Evolutionary conservation across 2,113 vertebrate species (phyloP).

Genomic region (Thamnophis sirtalis): DNA sequence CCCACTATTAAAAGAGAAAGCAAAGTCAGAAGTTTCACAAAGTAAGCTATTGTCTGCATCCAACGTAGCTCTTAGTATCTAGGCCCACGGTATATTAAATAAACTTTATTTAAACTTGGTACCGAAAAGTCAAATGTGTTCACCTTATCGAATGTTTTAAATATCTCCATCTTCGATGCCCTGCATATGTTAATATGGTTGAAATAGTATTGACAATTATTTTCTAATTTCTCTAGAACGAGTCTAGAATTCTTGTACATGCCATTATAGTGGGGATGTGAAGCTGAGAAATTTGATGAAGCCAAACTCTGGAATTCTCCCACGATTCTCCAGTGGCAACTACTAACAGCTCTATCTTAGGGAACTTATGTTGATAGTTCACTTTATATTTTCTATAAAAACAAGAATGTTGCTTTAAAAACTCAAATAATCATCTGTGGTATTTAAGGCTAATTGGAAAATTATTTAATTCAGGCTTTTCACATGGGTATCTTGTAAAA

Average conservation of each 20-base stretch:
- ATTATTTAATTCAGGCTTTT: not conserved
- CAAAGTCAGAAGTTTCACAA: not conserved
- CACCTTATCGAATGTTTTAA: not conserved
- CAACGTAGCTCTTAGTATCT: not conserved
- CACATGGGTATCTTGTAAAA: conserved; percentile 25
- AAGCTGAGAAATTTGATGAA: conserved; percentile 27
- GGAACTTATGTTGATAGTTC: not conserved
- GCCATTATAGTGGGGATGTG: not conserved
- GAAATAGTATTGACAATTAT: not conserved
- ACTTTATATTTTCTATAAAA: not conserved
- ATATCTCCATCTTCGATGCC: too few species aligned
- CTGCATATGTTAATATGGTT: not conserved
- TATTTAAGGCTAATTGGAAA: not conserved
- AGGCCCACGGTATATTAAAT: not conserved
- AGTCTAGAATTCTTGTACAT: not conserved
- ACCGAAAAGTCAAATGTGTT: not conserved
- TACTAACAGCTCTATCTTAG: not conserved
- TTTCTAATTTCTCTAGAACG: not conserved
- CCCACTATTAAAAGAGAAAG: not conserved
- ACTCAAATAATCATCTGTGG: not conserved
- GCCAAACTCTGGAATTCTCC: not conserved
- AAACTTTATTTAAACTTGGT: not conserved
- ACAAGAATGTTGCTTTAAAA: not conserved
- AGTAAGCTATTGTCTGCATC: not conserved
- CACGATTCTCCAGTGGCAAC: conserved; percentile 12